Percentiles rank a stretch among this genome's conserved stretches.
These are phyloP conservation scores for Tinea pellionella DNA, from an alignment of 2,888 invertebrate genomes.

Conservation along the genomic window DNA sequence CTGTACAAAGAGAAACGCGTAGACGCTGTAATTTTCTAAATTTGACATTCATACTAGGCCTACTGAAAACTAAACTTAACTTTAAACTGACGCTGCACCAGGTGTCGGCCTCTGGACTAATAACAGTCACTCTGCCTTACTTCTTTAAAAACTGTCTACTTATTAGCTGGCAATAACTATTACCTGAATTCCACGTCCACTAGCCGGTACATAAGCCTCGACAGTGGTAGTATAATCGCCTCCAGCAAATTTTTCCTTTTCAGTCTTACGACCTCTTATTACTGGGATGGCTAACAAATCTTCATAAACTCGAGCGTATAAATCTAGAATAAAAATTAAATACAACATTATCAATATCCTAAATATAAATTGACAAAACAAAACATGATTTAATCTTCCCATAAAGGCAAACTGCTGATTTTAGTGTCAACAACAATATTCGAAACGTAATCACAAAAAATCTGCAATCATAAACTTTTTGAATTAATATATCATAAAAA, in stretches of 20 bases:
- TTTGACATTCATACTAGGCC: background rate
- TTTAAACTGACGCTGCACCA: too few species aligned
- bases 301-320: conserved; percentile 92
- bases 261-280: conserved; percentile 94
- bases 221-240: conserved; percentile 97
- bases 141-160: too few species aligned
- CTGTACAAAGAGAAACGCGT: too few species aligned
- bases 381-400: background rate
- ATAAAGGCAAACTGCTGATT: too few species aligned
- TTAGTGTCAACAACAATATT: background rate
- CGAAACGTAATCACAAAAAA: too few species aligned
- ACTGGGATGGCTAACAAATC: conserved; percentile 93
- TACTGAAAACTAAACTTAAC: too few species aligned
- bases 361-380: background rate
- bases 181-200: conserved; percentile 92
- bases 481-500: too few species aligned
- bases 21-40: too few species aligned
- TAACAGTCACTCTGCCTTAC: too few species aligned
- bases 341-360: background rate
- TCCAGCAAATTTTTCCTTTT: conserved; percentile 99
- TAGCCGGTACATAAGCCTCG: conserved; percentile 94
- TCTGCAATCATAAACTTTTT: too few species aligned
- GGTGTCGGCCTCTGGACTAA: too few species aligned
- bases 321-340: conserved; percentile 62
- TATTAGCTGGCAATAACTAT: too few species aligned